Base-by-base conservation (phyloP, 2,888 invertebrate species). In the Amphipoea oculea region DNA sequence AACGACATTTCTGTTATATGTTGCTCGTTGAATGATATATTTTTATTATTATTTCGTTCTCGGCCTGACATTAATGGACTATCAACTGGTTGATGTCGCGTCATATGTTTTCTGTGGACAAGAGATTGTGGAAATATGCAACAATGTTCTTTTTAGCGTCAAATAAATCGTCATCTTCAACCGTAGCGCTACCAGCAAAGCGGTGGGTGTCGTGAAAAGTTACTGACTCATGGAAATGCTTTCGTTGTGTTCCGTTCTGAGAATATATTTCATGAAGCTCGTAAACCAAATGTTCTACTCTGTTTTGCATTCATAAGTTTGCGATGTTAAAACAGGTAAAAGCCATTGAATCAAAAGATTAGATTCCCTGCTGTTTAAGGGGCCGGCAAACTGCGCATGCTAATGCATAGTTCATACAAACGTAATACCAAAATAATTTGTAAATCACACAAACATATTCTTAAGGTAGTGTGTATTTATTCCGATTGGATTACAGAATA, bases 51-150 rank as follows among this genome's bases (percentile, higher is more conserved):
- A 91, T 92, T 92, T 92, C 86, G 91, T 89, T 89, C 86, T 84
- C 84, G 79, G 78, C 82, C 83, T 92, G 95, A 95, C 95, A 88
- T 93, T 95, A 93, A 95, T 94, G 90, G 91, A 83, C 92, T 87
- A 94, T 93, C 90, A 92, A 92, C 86, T 84, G 84, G 91, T 89
- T 90, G 91, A 90, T 90, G 88, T 89, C 88, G 84, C 86, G 81
- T 88, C 88, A 86, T 91, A 87, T 88, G 89, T 90, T 88, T 86
- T 75, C 83, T 81, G 88, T 76, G 78, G 84, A 82, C 81, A 81
- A 81, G 78, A 78, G 82, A 83, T 81, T 84, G 86, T 84, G 81
- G 70, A 81, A 84, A 83, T 87, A 88, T 83, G 86, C 74, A 83
- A 81, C 82, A 86, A 79, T 60, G 70, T 67, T 73, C 72, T 85